Evolutionary conservation across 2,888 invertebrate genomes (phyloP).

Genomic region (Nymphalis urticae): DNA sequence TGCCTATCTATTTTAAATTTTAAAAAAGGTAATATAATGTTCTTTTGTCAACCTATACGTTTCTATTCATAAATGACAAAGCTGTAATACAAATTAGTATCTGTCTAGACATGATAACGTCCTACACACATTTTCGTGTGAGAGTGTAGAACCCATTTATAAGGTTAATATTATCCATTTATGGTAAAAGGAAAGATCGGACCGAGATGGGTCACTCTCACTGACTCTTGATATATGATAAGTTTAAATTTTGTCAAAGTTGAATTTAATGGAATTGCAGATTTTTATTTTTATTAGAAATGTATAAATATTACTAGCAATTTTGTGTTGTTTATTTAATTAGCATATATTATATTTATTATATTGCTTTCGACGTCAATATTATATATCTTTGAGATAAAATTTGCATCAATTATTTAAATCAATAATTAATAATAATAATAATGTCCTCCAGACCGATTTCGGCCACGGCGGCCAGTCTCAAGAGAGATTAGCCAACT

Average conservation of each 20-base stretch:
- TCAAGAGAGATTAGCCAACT: no score
- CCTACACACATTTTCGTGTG: background rate
- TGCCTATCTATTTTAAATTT: no score
- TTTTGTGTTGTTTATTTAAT: background rate
- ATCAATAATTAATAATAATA: no score
- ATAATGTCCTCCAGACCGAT: no score
- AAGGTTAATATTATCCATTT: background rate
- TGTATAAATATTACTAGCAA: background rate
- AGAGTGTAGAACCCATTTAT: background rate
- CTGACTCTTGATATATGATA: slow-evolving; percentile 2
- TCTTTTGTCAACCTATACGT: no score
- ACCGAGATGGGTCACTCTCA: background rate
- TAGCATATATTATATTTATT: background rate
- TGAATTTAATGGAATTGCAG: background rate
- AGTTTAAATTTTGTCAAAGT: background rate
- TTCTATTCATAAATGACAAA: no score
- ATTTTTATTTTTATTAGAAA: slow-evolving; percentile 1
- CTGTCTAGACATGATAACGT: slow-evolving; percentile 5
- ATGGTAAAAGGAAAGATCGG: background rate
- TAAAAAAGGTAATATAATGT: no score
- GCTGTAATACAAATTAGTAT: background rate
- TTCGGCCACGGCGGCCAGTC: no score
- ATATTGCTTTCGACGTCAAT: no score
- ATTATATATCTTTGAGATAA: no score
- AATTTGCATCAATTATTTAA: no score